phyloP scores from a whole-genome alignment of 1,140 invertebrate genomes.

The Microvelia longipes region DNA sequence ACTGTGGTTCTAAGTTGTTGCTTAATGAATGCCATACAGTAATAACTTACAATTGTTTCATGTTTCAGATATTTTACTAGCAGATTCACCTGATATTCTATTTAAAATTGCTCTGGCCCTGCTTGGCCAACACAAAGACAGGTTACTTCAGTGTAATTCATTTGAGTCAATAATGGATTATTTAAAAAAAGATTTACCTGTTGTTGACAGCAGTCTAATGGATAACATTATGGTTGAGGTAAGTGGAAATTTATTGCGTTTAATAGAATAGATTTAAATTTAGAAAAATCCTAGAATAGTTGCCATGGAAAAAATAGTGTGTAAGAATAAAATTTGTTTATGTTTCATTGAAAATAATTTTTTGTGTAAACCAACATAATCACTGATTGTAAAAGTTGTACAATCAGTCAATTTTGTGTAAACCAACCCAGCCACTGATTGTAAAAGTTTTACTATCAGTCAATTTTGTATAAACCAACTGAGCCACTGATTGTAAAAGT shows the following conservation, averaged over 20 bases:
- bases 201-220: slow-evolving; percentile 40
- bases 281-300: not conserved
- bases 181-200: slow-evolving; percentile 55
- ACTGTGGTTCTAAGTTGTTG: not conserved
- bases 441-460: too few species aligned
- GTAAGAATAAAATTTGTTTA: not conserved
- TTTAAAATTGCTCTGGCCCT: slow-evolving; percentile 77
- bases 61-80: slow-evolving; percentile 67
- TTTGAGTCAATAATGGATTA: slow-evolving; percentile 91
- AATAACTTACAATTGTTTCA: slow-evolving; percentile 11
- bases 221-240: slow-evolving; percentile 63
- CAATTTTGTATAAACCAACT: too few species aligned
- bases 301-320: not conserved
- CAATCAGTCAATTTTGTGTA: too few species aligned
- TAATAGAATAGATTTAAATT: too few species aligned
- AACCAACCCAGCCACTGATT: too few species aligned
- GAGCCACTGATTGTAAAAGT: too few species aligned
- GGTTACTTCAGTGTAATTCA: slow-evolving; percentile 63
- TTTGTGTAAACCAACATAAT: not conserved
- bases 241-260: slow-evolving; percentile 17
- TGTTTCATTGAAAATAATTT: not conserved
- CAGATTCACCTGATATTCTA: slow-evolving; percentile 72
- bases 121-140: slow-evolving; percentile 67
- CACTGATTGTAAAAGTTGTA: not conserved
- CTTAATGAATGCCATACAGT: not conserved